Evolutionary conservation across 2,113 vertebrate genomes (phyloP).

Genomic region (Calonectris borealis): DNA sequence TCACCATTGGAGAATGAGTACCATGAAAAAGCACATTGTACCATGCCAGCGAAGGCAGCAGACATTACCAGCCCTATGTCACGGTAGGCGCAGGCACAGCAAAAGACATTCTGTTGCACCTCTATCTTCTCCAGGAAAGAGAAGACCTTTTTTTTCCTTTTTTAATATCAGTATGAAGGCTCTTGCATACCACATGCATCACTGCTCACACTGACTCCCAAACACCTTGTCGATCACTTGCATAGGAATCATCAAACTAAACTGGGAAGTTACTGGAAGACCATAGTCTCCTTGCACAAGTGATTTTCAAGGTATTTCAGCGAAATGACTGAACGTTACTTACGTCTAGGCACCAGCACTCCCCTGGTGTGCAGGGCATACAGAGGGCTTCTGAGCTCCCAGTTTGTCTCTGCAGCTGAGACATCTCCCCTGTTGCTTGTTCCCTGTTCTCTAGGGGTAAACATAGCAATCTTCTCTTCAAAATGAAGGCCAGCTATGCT

Average conservation of each 20-base stretch:
- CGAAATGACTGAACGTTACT: neutral
- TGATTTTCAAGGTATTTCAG: neutral
- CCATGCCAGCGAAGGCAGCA: neutral
- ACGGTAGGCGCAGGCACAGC: fast-evolving
- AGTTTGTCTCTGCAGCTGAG: neutral
- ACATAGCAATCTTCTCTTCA: neutral
- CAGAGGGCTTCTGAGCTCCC: fast-evolving
- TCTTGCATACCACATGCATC: neutral
- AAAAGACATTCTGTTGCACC: neutral
- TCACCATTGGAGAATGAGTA: neutral
- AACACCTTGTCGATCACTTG: neutral
- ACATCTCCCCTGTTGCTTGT: neutral
- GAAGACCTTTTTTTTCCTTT: neutral
- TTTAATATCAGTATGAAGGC: neutral
- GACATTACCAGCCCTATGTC: neutral
- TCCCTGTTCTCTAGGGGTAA: neutral
- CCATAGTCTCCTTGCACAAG: neutral
- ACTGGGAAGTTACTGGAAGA: neutral
- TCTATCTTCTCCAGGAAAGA: neutral
- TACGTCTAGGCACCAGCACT: neutral
- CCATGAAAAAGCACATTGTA: neutral
- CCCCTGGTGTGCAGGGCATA: neutral
- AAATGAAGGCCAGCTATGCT: neutral
- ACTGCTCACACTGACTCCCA: neutral
- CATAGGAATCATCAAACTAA: neutral